A percentile compares a stretch with the other conserved stretches of the same genome.
Evolutionary conservation across 2,888 invertebrate species (phyloP).

Genomic region (Andrena bucephala): DNA sequence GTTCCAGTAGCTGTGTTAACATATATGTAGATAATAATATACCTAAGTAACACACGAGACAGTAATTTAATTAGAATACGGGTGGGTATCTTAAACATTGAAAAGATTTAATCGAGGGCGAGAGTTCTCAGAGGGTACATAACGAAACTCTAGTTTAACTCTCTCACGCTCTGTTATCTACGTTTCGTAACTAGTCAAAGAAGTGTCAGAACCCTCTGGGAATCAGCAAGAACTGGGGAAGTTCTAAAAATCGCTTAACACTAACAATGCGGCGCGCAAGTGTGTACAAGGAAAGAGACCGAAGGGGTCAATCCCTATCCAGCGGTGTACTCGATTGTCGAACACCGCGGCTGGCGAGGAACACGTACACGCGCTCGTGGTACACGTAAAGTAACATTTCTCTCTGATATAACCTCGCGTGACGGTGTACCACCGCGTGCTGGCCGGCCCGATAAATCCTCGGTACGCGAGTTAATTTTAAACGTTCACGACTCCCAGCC

Average conservation of each 20-base stretch:
- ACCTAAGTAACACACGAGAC: too few relatives aligned
- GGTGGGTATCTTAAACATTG: too few relatives aligned
- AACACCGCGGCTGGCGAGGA: slow-evolving; percentile 10
- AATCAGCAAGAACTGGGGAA: not conserved
- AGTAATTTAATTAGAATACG: too few relatives aligned
- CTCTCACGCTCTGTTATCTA: too few relatives aligned
- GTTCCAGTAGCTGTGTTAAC: too few relatives aligned
- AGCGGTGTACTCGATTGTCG: slow-evolving; percentile 19
- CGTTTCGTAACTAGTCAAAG: too few relatives aligned
- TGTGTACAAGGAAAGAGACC: not conserved
- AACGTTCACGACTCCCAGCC: slow-evolving; percentile 67
- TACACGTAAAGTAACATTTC: slow-evolving; percentile 63
- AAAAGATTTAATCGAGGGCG: too few relatives aligned
- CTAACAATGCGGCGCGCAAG: not conserved
- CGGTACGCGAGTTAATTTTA: slow-evolving; percentile 70
- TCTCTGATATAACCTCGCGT: slow-evolving; percentile 61
- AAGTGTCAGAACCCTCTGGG: not conserved
- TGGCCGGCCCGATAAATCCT: slow-evolving; percentile 65
- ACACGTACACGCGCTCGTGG: slow-evolving; percentile 20
- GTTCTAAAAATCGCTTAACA: not conserved
- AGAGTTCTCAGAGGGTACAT: too few relatives aligned
- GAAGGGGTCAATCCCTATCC: slow-evolving; percentile 9
- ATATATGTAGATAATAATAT: too few relatives aligned
- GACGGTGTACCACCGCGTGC: slow-evolving; percentile 45
- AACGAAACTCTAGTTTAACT: too few relatives aligned